Base-by-base conservation (phyloP, 2,888 invertebrate genomes). In the Pammene aurita region DNA sequence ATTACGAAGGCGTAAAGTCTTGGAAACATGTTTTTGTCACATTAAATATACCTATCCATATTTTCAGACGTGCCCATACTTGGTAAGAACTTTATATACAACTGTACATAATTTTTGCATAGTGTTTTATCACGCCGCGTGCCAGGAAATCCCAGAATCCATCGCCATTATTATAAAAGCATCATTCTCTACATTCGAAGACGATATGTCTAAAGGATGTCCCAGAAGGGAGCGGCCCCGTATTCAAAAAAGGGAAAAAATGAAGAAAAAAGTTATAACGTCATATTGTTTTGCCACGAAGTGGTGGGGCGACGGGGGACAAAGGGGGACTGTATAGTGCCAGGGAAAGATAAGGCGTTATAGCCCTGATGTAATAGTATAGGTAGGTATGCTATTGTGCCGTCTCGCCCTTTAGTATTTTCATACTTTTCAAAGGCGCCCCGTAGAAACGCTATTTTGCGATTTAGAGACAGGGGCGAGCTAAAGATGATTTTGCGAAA, bases 231-330 rank as follows among this genome's bases (percentile, higher is more conserved):
- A 84, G 85, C 81, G 80, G 74, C 78, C 76, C 82, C 85, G 86
- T 89, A 89, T 90, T 89, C 89, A 89, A 90, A 91, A 89, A 91
- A 87, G 86, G 86, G 84, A 88, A 88, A 87, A 90, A 88, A 88
- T 86, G 87, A 85, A 88, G 84, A 90, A 90, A 90, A 91, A 92
- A 90, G 88, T 89, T 90, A 90, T 92, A 91, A 89, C 91, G 90
- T 92, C 92, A 92, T 92, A 92, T 92, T 92, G 92, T 92, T 92
- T 92, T 91, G 90, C 90, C 87, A 84, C 89, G 86, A 85, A 85
- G 86, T 83, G 86, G 80, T 77, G 81, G 80, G 80, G 79, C 75
- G 77, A 76, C 26, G 77, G 77, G 76, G 76, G 77, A 75, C 68
- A 67, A 73, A 74, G 74, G 77, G 83, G 84, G 85, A 83, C 81